Conservation (phyloP, 2,113 vertebrate species). For the Procavia capensis region DNA sequence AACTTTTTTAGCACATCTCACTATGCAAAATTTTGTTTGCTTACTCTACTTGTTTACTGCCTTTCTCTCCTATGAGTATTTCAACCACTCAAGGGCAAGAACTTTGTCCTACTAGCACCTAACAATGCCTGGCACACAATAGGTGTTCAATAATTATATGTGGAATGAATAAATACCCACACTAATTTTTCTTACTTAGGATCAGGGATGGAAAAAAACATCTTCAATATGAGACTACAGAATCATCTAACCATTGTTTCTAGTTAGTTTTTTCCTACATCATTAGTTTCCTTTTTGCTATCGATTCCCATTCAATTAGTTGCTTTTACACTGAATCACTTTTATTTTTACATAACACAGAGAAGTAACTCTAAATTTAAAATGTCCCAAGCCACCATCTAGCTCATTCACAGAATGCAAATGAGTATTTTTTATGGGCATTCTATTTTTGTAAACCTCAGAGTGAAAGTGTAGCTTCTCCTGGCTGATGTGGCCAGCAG, state of each 20-base stretch:
- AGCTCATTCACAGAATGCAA: background rate
- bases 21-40: background rate
- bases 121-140: background rate
- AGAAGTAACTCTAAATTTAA: background rate
- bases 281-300: background rate
- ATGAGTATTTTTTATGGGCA: background rate
- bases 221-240: background rate
- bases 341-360: background rate
- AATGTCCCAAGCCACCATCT: background rate
- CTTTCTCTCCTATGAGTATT: background rate
- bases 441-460: background rate
- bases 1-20: background rate
- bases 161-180: background rate
- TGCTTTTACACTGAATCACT: background rate
- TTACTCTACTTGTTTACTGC: background rate
- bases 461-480: background rate
- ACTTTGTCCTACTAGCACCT: background rate
- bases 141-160: background rate
- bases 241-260: background rate
- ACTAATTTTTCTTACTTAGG: background rate
- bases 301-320: background rate
- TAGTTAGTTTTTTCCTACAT: background rate
- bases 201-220: background rate
- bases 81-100: background rate
- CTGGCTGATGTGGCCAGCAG: background rate